Base-by-base conservation (phyloP, 2,888 invertebrate species). In the Clostera curtula region DNA sequence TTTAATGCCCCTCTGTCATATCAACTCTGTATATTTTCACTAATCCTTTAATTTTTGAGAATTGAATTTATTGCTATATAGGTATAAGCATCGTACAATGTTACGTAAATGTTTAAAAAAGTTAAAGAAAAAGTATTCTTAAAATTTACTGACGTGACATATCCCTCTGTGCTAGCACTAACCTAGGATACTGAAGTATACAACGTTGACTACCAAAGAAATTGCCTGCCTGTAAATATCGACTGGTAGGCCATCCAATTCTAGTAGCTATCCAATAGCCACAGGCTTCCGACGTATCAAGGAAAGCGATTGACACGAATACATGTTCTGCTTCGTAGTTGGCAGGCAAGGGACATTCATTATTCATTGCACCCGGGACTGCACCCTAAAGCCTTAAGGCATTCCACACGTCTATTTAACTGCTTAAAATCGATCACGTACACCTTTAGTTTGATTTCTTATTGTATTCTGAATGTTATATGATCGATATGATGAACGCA, bases 291-390 rank as follows among this genome's bases (percentile, higher is more conserved):
- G 68, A 73, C 70, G 71, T 71, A 60, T 58, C 43, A 43, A 41
- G 34, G 39, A 31, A 37, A 35, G 31, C 34, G 33, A 34, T 38
- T 32, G 29, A 37, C 28, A 28, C 35, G 36, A 25, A 25, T n/a
- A 40, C 49, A 70, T 69, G 69, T 52, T 43, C 37, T 43, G 50
- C 55, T 48, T 49, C 49, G 56, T 49, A 40, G 56, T 73, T 60
- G 49, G 71, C 68, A 75, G 73, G 74, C 69, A 72, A 71, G 74
- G 56, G 52, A 52, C 40, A 72, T 74, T 45, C 50, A 70, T 71
- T 66, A 74, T 75, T 74, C 63, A 76, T 36, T 50, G 36, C 52
- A 57, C 55, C 48, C 38, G 27, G 33, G 41, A 38, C 40, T 68
- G 62, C 67, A 66, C 56, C 56, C 49, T 46, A 49, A 41, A 42